These are phyloP conservation scores for Coptotermes formosanus DNA, from an alignment of 1,140 invertebrate genomes.

Conservation along the genomic window DNA sequence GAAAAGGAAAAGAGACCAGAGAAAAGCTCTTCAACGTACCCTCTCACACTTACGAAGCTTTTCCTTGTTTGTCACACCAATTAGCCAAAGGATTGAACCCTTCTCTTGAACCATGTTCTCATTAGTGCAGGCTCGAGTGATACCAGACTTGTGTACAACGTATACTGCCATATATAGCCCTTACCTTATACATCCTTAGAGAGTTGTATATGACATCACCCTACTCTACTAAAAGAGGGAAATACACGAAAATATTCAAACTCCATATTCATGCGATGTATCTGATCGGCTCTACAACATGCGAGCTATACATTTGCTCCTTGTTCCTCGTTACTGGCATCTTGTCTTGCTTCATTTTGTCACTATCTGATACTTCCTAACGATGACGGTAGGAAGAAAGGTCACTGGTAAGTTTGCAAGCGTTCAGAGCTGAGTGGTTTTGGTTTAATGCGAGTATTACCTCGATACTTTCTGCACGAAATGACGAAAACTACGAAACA, in stretches of 20 bases:
- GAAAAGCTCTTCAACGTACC: not conserved
- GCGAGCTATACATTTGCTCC: not conserved
- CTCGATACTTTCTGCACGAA: too few relatives aligned
- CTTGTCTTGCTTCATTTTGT: too few relatives aligned
- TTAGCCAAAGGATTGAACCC: not conserved
- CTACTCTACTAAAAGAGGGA: not conserved
- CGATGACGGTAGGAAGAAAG: too few relatives aligned
- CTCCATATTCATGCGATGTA: too few relatives aligned
- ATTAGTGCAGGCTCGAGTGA: not conserved
- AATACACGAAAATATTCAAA: too few relatives aligned
- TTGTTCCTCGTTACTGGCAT: not conserved
- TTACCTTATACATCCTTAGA: not conserved
- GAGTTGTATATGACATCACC: not conserved
- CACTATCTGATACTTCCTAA: too few relatives aligned
- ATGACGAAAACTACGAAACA: too few relatives aligned
- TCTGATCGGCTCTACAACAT: too few relatives aligned
- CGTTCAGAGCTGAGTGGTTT: too few relatives aligned
- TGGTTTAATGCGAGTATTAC: too few relatives aligned
- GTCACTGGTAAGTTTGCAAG: too few relatives aligned
- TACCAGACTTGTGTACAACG: not conserved
- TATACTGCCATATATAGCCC: not conserved
- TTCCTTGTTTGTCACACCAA: slow-evolving; percentile 15
- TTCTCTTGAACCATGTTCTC: not conserved
- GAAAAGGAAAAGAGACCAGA: not conserved
- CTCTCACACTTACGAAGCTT: not conserved